Percentiles rank a stretch among this genome's conserved stretches.
These are phyloP conservation scores for Acronicta aceris DNA, from an alignment of 2,888 invertebrate species.

Conservation along the genomic window DNA sequence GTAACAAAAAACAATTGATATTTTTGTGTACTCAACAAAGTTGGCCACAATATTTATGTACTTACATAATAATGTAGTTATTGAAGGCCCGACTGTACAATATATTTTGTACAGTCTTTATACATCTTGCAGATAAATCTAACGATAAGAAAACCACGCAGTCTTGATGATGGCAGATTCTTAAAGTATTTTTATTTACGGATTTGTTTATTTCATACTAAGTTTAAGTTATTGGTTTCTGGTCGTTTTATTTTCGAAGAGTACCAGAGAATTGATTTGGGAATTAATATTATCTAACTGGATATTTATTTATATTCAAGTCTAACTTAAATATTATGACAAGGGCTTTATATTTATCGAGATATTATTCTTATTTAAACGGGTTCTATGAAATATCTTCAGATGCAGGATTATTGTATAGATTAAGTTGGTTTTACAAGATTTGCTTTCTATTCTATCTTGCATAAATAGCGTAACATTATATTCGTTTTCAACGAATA, in stretches of 20 bases:
- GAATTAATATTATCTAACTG: constrained; percentile 5
- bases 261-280: constrained; percentile 16
- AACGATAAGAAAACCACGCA: constrained; percentile 21
- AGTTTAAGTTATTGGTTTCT: constrained; percentile 3
- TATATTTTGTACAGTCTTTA: neutral
- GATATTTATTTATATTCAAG: constrained; percentile 13
- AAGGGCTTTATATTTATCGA: constrained; percentile 10
- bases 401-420: constrained; percentile 12
- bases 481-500: constrained; percentile 41
- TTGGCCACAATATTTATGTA: neutral
- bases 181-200: constrained; percentile 5
- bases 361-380: constrained; percentile 15
- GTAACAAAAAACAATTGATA: too few relatives aligned
- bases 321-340: neutral
- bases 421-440: constrained; percentile 15
- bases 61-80: too few relatives aligned
- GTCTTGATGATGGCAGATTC: neutral
- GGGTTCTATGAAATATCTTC: constrained; percentile 21
- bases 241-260: constrained; percentile 6
- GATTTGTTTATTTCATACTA: constrained; percentile 25
- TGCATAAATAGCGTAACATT: constrained; percentile 27
- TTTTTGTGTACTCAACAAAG: neutral
- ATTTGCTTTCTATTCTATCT: constrained; percentile 37
- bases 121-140: constrained; percentile 23
- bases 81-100: too few relatives aligned